These are phyloP conservation scores for Anguilla japonica DNA, from an alignment of 2,113 vertebrate genomes.

Conservation along the genomic window DNA sequence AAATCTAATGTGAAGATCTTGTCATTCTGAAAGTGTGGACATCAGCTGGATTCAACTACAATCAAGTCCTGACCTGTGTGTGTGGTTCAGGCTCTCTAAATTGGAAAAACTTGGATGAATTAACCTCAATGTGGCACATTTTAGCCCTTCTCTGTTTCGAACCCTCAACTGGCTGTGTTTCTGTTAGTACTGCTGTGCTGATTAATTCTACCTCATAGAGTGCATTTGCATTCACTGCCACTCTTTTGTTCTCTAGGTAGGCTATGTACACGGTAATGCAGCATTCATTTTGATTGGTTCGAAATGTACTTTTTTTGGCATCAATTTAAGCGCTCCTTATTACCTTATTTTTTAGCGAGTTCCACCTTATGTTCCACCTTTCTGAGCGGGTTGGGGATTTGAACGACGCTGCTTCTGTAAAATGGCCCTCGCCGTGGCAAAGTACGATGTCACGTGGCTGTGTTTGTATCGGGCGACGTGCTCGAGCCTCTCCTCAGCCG, in stretches of 20 bases:
- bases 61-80: too few species aligned
- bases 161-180: neutral
- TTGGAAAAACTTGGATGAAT: neutral
- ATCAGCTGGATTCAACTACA: too few species aligned
- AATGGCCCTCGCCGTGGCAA: too few species aligned
- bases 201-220: neutral
- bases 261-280: neutral
- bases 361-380: too few species aligned
- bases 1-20: neutral
- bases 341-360: too few species aligned
- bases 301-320: neutral
- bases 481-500: too few species aligned
- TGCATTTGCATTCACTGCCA: neutral
- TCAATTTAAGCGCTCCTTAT: neutral
- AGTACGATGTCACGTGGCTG: too few species aligned
- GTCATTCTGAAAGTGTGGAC: neutral
- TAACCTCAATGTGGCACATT: neutral
- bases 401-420: too few species aligned
- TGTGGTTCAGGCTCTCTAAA: neutral
- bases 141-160: neutral
- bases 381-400: too few species aligned
- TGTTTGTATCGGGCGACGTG: too few species aligned
- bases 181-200: neutral
- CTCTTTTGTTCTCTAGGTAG: neutral
- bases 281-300: neutral